Evolutionary conservation across 2,113 vertebrate species (phyloP).

Genomic region (Ctenomys sociabilis): DNA sequence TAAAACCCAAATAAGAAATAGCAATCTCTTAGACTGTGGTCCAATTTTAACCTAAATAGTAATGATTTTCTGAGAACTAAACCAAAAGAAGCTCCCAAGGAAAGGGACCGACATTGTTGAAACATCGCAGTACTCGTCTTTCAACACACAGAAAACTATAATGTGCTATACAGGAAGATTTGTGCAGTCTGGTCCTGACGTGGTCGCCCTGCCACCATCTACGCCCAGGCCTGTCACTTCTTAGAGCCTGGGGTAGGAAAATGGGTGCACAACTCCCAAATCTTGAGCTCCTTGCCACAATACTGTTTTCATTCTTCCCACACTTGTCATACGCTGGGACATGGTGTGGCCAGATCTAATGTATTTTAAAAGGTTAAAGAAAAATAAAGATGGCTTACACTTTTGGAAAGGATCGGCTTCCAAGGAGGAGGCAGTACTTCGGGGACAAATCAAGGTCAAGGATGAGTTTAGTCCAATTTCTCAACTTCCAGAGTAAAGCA

Average conservation of each 20-base stretch:
- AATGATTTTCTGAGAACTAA: slow-evolving; percentile 62
- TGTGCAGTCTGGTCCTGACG: not conserved
- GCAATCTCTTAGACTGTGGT: slow-evolving; percentile 49
- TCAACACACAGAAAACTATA: not conserved
- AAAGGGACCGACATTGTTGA: slow-evolving; percentile 4
- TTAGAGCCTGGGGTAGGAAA: not conserved
- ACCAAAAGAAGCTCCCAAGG: slow-evolving; percentile 7
- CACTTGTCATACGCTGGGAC: not conserved
- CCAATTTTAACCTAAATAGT: slow-evolving; percentile 19
- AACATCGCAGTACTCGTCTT: not conserved
- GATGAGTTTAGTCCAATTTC: not conserved
- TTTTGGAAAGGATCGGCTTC: not conserved
- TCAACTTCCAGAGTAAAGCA: not conserved
- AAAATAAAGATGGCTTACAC: not conserved
- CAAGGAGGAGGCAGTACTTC: not conserved
- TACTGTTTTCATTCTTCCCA: not conserved
- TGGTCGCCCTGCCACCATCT: not conserved
- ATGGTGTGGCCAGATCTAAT: not conserved
- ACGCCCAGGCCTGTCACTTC: not conserved
- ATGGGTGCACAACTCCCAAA: not conserved
- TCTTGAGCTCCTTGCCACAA: not conserved
- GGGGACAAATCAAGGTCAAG: not conserved
- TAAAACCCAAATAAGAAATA: slow-evolving; percentile 47
- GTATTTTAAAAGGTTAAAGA: not conserved
- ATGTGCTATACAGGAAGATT: not conserved